phyloP scores from a whole-genome alignment of 2,113 vertebrate species.

The Haemorhous mexicanus region DNA sequence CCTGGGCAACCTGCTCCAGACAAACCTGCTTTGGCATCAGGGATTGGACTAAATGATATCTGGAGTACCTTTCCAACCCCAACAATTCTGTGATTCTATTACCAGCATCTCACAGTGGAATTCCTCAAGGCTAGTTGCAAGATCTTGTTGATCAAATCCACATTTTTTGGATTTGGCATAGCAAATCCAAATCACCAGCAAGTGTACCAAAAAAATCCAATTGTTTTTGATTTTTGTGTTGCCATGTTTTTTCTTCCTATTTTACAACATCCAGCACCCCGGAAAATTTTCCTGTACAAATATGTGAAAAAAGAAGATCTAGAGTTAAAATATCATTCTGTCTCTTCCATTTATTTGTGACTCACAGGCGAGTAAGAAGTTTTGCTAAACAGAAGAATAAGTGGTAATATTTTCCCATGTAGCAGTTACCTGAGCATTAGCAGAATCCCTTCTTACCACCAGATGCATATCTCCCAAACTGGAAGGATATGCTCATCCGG shows the following conservation, averaged over 20 bases:
- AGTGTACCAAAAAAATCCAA: background rate
- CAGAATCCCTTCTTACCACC: constrained; percentile 35
- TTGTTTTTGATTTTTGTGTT: background rate
- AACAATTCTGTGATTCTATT: background rate
- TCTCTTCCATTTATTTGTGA: background rate
- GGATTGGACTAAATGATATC: background rate
- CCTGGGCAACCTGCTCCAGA: background rate
- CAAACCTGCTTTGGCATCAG: fast-evolving
- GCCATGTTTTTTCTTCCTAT: background rate
- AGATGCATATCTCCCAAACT: constrained; percentile 35
- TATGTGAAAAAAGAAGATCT: background rate
- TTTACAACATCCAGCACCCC: background rate
- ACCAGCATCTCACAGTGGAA: background rate
- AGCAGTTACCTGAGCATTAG: constrained; percentile 34
- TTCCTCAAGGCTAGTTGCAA: background rate
- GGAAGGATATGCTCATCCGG: constrained; percentile 46
- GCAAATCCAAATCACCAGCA: background rate
- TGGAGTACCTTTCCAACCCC: background rate
- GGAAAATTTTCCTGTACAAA: background rate
- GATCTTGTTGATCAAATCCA: background rate
- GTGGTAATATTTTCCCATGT: constrained; percentile 8
- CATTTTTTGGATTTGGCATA: background rate
- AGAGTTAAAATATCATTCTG: background rate
- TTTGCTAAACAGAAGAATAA: background rate
- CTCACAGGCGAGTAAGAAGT: background rate